phyloP scores from a whole-genome alignment of 1,140 invertebrate genomes.

The Neomicropteryx cornuta region DNA sequence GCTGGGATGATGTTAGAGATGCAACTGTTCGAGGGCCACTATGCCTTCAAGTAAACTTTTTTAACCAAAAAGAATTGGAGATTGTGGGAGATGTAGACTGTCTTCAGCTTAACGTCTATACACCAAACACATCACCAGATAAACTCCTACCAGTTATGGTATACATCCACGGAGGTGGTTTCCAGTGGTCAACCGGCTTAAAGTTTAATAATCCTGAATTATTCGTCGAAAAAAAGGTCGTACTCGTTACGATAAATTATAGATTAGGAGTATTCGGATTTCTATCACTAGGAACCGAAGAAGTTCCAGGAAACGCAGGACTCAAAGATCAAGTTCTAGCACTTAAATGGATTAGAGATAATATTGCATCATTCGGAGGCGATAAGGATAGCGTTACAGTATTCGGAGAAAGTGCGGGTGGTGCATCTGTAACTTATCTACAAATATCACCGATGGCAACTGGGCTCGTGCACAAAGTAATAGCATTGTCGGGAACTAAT shows the following conservation, averaged over 20 bases:
- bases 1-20: slow-evolving; percentile 33
- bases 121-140: slow-evolving; percentile 21
- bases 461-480: slow-evolving; percentile 40
- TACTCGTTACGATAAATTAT: slow-evolving; percentile 61
- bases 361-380: slow-evolving; percentile 55
- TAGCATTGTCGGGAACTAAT: slow-evolving; percentile 49
- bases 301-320: slow-evolving; percentile 52
- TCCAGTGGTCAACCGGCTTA: slow-evolving; percentile 35
- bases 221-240: slow-evolving; percentile 48
- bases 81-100: slow-evolving; percentile 39
- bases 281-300: slow-evolving; percentile 42
- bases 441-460: slow-evolving; percentile 51
- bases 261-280: slow-evolving; percentile 53
- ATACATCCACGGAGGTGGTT: slow-evolving; percentile 46
- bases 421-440: slow-evolving; percentile 50
- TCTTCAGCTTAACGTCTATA: slow-evolving; percentile 44
- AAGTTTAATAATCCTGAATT: slow-evolving; percentile 50
- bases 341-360: slow-evolving; percentile 32
- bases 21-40: slow-evolving; percentile 22
- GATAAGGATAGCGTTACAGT: slow-evolving; percentile 56
- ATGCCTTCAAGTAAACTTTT: slow-evolving; percentile 18
- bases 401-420: slow-evolving; percentile 65
- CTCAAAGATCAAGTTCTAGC: slow-evolving; percentile 50
- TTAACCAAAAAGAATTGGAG: slow-evolving; percentile 11
- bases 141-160: slow-evolving; percentile 39